Conservation (phyloP, 2,888 invertebrate genomes). For the Cosmia trapezina region DNA sequence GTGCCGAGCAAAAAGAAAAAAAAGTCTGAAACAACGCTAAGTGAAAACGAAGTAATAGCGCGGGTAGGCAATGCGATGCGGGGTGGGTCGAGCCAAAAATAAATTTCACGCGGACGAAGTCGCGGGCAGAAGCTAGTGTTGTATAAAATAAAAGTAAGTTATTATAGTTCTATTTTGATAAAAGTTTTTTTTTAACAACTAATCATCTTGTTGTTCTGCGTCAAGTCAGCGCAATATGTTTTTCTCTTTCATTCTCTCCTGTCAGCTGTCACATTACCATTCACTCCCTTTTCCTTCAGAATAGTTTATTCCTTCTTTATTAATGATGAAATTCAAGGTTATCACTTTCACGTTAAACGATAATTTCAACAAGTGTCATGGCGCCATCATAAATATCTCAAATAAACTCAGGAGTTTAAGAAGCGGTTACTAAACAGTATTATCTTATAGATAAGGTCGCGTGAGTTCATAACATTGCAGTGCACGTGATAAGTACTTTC, state of each 20-base stretch:
- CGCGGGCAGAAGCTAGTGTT: too few relatives aligned
- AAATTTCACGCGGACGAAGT: too few relatives aligned
- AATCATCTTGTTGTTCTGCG: neutral
- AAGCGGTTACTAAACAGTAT: conserved; percentile 20
- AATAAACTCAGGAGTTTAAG: neutral
- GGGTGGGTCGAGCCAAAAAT: too few relatives aligned
- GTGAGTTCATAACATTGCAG: conserved; percentile 10
- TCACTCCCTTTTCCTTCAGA: neutral
- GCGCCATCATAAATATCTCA: conserved; percentile 26
- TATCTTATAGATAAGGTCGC: conserved; percentile 38
- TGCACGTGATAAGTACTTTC: neutral
- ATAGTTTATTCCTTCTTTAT: neutral
- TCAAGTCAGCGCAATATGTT: too few relatives aligned
- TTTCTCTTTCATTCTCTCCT: neutral
- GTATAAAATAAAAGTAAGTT: too few relatives aligned
- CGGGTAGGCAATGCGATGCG: too few relatives aligned
- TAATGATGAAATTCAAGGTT: neutral
- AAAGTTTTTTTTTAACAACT: neutral
- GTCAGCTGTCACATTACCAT: neutral
- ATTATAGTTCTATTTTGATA: too few relatives aligned
- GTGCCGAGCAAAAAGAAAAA: too few relatives aligned
- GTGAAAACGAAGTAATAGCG: too few relatives aligned
- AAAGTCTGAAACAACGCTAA: too few relatives aligned
- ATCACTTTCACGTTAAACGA: neutral
- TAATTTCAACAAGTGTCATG: conserved; percentile 8